phyloP scores from a whole-genome alignment of 2,113 vertebrate genomes.

The Rhinoderma darwinii region DNA sequence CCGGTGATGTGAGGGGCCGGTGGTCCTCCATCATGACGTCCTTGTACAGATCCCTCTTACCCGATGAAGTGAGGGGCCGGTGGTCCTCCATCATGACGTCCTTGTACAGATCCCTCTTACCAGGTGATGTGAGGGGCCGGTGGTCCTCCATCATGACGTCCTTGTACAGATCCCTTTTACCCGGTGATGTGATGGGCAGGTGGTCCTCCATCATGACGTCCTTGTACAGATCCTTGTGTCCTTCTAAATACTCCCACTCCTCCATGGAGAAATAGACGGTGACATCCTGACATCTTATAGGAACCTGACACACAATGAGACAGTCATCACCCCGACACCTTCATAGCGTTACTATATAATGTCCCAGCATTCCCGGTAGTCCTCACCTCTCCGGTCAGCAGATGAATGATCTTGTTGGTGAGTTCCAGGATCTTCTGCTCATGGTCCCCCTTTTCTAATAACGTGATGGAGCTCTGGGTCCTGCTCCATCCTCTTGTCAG shows the following conservation, averaged over 20 bases:
- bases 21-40: neutral
- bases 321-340: neutral
- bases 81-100: neutral
- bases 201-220: neutral
- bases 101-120: slow-evolving; percentile 4
- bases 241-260: slow-evolving; percentile 1
- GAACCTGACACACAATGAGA: neutral
- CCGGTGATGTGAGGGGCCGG: neutral
- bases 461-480: neutral
- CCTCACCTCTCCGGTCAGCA: slow-evolving; percentile 3
- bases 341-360: neutral
- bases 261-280: slow-evolving; percentile 20
- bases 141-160: neutral
- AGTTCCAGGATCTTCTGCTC: neutral
- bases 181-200: neutral
- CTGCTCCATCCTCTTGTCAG: neutral
- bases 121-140: neutral
- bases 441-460: neutral
- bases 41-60: slow-evolving; percentile 1
- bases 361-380: neutral
- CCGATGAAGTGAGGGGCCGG: neutral
- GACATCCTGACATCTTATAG: slow-evolving; percentile 36
- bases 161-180: slow-evolving; percentile 16
- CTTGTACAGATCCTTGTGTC: neutral
- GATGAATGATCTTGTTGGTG: neutral